A percentile compares a stretch with the other conserved stretches of the same genome.
These are phyloP conservation scores for Lasaia peninsularis DNA, from an alignment of 1,140 invertebrate genomes.

Conservation along the genomic window DNA sequence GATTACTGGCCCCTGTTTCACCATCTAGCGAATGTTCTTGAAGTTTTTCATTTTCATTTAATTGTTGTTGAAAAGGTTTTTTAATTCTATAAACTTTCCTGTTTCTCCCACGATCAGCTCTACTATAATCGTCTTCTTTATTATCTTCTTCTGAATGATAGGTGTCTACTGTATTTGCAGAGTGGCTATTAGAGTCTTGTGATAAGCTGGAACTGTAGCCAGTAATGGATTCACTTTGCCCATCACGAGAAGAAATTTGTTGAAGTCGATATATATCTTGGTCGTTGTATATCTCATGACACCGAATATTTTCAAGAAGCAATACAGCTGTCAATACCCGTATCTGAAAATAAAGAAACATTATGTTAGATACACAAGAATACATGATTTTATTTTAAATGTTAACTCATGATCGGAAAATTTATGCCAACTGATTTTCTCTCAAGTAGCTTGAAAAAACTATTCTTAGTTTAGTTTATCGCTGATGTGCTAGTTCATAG, in stretches of 20 bases:
- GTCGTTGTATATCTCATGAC: slow-evolving; percentile 63
- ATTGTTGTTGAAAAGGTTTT: slow-evolving; percentile 60
- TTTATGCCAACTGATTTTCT: too few species aligned
- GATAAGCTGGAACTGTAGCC: slow-evolving; percentile 50
- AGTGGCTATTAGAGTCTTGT: slow-evolving; percentile 51
- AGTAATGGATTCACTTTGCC: slow-evolving; percentile 44
- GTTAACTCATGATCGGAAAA: too few species aligned
- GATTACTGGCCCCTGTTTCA: slow-evolving; percentile 65
- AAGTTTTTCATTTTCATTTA: slow-evolving; percentile 37
- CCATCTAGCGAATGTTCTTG: slow-evolving; percentile 48
- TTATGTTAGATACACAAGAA: too few species aligned
- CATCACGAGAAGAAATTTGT: slow-evolving; percentile 46
- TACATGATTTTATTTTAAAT: too few species aligned
- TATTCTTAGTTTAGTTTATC: too few species aligned
- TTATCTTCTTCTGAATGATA: slow-evolving; percentile 53
- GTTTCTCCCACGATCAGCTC: slow-evolving; percentile 40
- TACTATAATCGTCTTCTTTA: slow-evolving; percentile 47
- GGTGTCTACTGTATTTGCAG: slow-evolving; percentile 48
- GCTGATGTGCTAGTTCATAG: too few species aligned
- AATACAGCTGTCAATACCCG: slow-evolving; percentile 60
- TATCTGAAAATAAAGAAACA: slow-evolving; percentile 63
- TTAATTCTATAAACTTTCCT: slow-evolving; percentile 66
- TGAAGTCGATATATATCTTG: slow-evolving; percentile 54
- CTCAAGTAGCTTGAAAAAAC: too few species aligned
- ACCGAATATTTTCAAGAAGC: slow-evolving; percentile 42